These are phyloP conservation scores for Meiosimyza decipiens DNA, from an alignment of 2,888 invertebrate species.

Conservation along the genomic window DNA sequence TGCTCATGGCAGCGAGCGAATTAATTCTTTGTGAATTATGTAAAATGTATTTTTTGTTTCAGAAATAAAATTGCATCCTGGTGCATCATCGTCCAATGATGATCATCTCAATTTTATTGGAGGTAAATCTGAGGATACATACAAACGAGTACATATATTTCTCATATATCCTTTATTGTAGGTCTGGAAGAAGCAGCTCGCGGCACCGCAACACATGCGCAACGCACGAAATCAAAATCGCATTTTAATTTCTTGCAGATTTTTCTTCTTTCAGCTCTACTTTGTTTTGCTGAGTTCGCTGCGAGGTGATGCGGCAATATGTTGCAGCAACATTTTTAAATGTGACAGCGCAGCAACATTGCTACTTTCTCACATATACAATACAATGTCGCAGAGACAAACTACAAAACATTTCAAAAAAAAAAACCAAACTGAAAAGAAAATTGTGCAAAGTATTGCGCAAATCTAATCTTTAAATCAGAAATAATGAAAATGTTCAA, in stretches of 20 bases:
- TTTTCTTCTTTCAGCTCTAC: neutral
- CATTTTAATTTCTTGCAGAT: neutral
- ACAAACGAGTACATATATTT: neutral
- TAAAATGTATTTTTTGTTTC: constrained; percentile 28
- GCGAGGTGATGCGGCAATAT: constrained; percentile 34
- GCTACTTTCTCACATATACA: constrained; percentile 10
- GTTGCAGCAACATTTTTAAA: constrained; percentile 10
- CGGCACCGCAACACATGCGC: constrained; percentile 41
- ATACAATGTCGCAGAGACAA: constrained; percentile 14
- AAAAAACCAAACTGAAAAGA: neutral
- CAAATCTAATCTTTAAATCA: too few relatives aligned
- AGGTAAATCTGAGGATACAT: constrained; percentile 47
- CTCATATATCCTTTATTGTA: constrained; percentile 27
- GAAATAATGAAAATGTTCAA: too few relatives aligned
- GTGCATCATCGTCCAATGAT: constrained; percentile 61
- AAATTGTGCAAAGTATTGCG: neutral
- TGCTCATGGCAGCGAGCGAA: neutral
- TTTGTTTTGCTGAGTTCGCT: neutral
- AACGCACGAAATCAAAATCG: constrained; percentile 51
- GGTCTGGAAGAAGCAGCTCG: constrained; percentile 56
- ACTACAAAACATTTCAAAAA: neutral
- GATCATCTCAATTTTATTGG: constrained; percentile 65
- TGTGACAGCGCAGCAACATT: neutral
- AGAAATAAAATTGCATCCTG: constrained; percentile 68
- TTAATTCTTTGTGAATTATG: neutral